These are phyloP conservation scores for Orchestes rusci DNA, from an alignment of 2,888 invertebrate genomes.

Conservation along the genomic window DNA sequence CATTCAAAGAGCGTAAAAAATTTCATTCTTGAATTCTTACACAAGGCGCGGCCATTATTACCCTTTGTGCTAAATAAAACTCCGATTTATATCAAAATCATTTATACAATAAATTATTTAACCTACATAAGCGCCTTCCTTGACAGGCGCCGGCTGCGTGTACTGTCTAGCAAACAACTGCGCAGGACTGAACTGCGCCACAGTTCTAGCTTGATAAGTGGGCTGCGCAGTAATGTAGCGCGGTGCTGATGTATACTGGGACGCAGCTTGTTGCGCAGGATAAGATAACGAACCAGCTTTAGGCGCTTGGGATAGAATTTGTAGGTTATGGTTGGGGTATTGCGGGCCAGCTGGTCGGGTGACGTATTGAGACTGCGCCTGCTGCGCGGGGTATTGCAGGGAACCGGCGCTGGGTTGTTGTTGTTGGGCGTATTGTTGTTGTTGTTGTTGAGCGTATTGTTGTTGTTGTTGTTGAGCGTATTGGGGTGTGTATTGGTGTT, in stretches of 20 bases:
- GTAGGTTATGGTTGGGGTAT: slow-evolving; percentile 1
- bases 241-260: slow-evolving; percentile 17
- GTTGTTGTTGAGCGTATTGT: slow-evolving; percentile 3
- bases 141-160: slow-evolving; percentile 22
- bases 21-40: too few relatives aligned
- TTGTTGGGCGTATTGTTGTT: slow-evolving; percentile 5
- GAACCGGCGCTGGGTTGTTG: slow-evolving; percentile 6
- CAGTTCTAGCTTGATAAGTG: slow-evolving; percentile 8
- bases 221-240: slow-evolving; percentile 15
- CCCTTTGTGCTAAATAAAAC: too few relatives aligned
- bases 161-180: slow-evolving; percentile 14
- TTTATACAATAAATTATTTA: too few relatives aligned
- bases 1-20: too few relatives aligned
- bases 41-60: too few relatives aligned
- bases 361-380: slow-evolving; percentile 12
- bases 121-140: slow-evolving; percentile 21
- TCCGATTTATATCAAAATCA: too few relatives aligned
- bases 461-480: slow-evolving; percentile 1
- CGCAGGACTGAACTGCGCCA: slow-evolving; percentile 7
- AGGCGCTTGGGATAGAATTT: background rate
- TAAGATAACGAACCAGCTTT: background rate
- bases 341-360: slow-evolving; percentile 7
- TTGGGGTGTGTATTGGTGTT: slow-evolving; percentile 2
- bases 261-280: slow-evolving; percentile 5
- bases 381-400: slow-evolving; percentile 8